Evolutionary conservation across 2,888 invertebrate species (phyloP), one percentile per base, ranked within the genome.

Genomic region (Tachina fera): DNA sequence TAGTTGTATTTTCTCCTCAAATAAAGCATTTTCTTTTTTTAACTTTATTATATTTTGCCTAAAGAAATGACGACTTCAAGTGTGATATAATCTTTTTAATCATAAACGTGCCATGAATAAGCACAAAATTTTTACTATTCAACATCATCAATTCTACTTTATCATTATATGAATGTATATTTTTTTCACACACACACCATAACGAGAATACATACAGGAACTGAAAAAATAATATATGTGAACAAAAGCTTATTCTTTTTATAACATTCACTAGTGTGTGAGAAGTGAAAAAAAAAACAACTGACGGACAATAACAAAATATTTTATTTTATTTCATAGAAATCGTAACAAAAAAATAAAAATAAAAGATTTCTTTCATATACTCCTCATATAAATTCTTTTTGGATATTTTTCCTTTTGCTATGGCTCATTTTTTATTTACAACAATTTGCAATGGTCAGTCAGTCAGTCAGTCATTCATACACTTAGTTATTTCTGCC

Each of bases 101-200:
- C 79, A 83, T 83, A 83, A 83, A 86, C 86, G 86, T 86, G 86
- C 79, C 79, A 74, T 86, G 86, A 83, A 86, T 86, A 86, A 86
- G 86, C 76, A 77, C 31, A 80, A 82, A 72, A 16, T 53, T 65
- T 71, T 51, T 43, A 45, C 65, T 58, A 85, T 82, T 56, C 74
- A 68, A 68, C 78, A 75, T 86, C 75, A 83, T 79, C 75, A 82
- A 81, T 82, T 85, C 63, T 31, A 31, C 31, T 31, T 31, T 31
- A 31, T 31, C 31, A 4, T 31, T 45, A 63, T 43, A 16, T 45
- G 5, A 19, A 13, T 31, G 22, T 22, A 22, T 22, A 22, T 22
- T 2, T 22, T 22, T 22, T 22, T 22, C n/a, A 67, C 13, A 53
- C 16, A 58, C n/a, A 61, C 41, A 22, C 13, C n/a, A 31, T n/a